Evolutionary conservation across 2,113 vertebrate genomes (phyloP), one percentile per base, ranked within the genome.

Genomic region (Gopherus flavomarginatus): DNA sequence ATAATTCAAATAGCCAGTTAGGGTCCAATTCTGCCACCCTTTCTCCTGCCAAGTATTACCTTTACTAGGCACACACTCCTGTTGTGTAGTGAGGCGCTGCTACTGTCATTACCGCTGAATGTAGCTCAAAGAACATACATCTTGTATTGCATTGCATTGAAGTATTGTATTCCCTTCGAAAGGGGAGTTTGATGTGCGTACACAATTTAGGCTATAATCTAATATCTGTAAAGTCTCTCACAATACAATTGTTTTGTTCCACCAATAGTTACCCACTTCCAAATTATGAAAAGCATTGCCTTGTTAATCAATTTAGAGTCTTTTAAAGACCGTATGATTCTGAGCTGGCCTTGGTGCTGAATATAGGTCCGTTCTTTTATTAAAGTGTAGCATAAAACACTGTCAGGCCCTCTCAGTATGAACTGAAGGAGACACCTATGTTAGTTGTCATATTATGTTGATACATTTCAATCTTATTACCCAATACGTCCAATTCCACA

Each of bases 291-390:
- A 65, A 84, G 2, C 54, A 90, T 62, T 59, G 83, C 38, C n/a
- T 81, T 82, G 53, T 44, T 29, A 22, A 26, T 31, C 59, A 56
- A 2, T 8, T 13, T 0, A 26, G 26, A 75, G 3, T 5, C 5
- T 38, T 31, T 6, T 3, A 1, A 1, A 5, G 42, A 50, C 31
- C 11, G 44, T 57, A 3, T 0, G 26, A 81, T 16, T 57, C 78
- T 90, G 91, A 42, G 24, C 96, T 96, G 97, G 62, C 92, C 97
- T 75, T 96, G 98, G 95, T 96, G 89, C 97, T 96, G 92, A 94
- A 57, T 0, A 0, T 0, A 1, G 81, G 4, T 2, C 4, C 5
- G 47, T 6, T 42, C 38, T 75, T 56, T 80, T 26, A 56, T n/a
- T 42, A 1, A 3, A 2, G 4, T 0, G 11, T 0, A 10, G 6